Percentiles rank a stretch among this genome's conserved stretches.
phyloP scores from a whole-genome alignment of 2,888 invertebrate species.

The Sphaerophoria taeniata region DNA sequence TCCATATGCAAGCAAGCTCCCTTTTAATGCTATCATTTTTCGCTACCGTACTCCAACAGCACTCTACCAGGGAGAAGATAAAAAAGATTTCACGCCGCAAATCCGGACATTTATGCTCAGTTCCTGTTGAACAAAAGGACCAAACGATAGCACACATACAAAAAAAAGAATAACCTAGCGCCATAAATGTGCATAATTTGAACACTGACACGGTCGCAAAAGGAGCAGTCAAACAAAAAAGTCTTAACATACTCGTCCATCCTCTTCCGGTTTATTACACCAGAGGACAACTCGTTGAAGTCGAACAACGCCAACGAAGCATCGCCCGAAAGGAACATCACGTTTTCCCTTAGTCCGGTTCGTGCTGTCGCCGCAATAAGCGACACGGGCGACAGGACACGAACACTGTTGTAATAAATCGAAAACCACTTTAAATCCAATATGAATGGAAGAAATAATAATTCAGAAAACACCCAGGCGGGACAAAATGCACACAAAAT shows the following conservation, averaged over 20 bases:
- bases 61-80: constrained; percentile 12
- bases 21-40: constrained; percentile 34
- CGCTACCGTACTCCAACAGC: neutral
- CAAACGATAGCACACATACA: neutral
- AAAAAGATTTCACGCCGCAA: constrained; percentile 45
- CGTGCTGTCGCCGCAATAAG: neutral
- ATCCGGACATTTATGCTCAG: constrained; percentile 31
- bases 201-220: constrained; percentile 24
- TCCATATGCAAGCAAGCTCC: constrained; percentile 14
- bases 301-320: neutral
- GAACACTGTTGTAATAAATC: neutral
- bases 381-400: no score
- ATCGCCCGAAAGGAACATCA: constrained; percentile 3
- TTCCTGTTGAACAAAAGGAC: neutral
- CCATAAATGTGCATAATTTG: constrained; percentile 39
- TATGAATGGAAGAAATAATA: constrained; percentile 43
- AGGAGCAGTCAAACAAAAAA: constrained; percentile 22
- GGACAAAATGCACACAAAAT: neutral
- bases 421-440: constrained; percentile 58
- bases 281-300: neutral
- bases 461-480: constrained; percentile 23
- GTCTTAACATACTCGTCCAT: constrained; percentile 32
- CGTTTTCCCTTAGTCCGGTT: neutral
- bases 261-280: constrained; percentile 50
- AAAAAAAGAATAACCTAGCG: constrained; percentile 9